phyloP scores from a whole-genome alignment of 2,888 invertebrate genomes.

The Caenorhabditis sp. region DNA sequence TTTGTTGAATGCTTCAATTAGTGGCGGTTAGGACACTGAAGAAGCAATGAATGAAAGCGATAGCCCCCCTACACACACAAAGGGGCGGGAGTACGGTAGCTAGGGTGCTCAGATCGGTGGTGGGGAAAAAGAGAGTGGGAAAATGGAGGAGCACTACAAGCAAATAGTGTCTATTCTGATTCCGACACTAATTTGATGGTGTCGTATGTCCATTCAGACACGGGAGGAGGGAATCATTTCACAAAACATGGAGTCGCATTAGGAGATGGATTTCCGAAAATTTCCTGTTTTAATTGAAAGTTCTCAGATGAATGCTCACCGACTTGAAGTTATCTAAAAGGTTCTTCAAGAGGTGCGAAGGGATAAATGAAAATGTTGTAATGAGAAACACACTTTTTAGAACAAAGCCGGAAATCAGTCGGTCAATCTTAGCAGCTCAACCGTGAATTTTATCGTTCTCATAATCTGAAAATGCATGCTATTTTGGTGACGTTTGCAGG shows the following conservation, averaged over 20 bases:
- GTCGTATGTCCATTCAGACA: slow-evolving; percentile 17
- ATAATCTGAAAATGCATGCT: no score
- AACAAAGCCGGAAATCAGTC: no score
- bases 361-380: no score
- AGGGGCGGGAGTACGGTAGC: slow-evolving; percentile 66
- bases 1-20: slow-evolving; percentile 12
- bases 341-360: no score
- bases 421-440: no score
- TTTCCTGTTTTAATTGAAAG: no score
- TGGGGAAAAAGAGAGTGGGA: neutral
- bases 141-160: slow-evolving; percentile 12
- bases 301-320: no score
- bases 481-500: no score
- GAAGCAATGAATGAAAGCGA: slow-evolving; percentile 58
- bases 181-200: slow-evolving; percentile 39
- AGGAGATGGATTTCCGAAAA: neutral
- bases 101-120: neutral
- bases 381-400: no score
- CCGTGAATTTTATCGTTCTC: no score
- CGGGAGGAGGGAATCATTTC: slow-evolving; percentile 12
- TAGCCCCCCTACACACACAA: slow-evolving; percentile 44
- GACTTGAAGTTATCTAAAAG: no score
- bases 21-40: slow-evolving; percentile 27
- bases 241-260: slow-evolving; percentile 26
- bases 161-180: slow-evolving; percentile 54